These are phyloP conservation scores for Aldabrachelys gigantea DNA, from an alignment of 2,113 vertebrate genomes.

Conservation along the genomic window DNA sequence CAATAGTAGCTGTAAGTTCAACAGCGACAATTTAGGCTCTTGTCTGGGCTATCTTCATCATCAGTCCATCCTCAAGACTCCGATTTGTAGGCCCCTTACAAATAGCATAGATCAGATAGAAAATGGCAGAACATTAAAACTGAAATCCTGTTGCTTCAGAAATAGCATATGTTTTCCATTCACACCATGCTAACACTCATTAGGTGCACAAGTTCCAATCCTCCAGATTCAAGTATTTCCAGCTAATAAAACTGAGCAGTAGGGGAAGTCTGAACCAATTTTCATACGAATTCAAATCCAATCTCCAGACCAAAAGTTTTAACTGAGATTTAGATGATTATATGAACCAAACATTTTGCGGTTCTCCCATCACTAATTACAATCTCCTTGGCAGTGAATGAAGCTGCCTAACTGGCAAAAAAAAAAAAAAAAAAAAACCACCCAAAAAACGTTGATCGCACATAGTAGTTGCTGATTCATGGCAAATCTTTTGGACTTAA, in stretches of 20 bases:
- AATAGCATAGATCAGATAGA: neutral
- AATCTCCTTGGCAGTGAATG: constrained; percentile 22
- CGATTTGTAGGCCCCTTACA: neutral
- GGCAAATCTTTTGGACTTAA: constrained; percentile 63
- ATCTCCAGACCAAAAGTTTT: constrained; percentile 23
- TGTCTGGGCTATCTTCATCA: neutral
- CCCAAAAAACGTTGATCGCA: constrained; percentile 42
- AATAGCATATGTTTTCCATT: neutral
- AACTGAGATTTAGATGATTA: constrained; percentile 49
- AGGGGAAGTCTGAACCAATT: constrained; percentile 3
- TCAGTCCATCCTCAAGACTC: rapidly evolving
- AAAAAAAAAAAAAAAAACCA: constrained; percentile 46
- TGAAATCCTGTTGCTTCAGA: neutral
- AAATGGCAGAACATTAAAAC: neutral
- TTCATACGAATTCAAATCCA: constrained; percentile 4
- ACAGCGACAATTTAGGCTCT: neutral
- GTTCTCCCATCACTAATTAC: constrained; percentile 61
- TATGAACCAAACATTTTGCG: constrained; percentile 23
- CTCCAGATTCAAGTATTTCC: neutral
- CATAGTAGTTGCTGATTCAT: constrained; percentile 65
- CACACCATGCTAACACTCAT: rapidly evolving
- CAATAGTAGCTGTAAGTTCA: neutral
- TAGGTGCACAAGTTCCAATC: neutral
- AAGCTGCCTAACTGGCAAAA: constrained; percentile 56
- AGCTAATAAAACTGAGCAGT: constrained; percentile 31